Evolutionary conservation across 2,113 vertebrate genomes (phyloP).

Genomic region (Salvelinus namaycush): DNA sequence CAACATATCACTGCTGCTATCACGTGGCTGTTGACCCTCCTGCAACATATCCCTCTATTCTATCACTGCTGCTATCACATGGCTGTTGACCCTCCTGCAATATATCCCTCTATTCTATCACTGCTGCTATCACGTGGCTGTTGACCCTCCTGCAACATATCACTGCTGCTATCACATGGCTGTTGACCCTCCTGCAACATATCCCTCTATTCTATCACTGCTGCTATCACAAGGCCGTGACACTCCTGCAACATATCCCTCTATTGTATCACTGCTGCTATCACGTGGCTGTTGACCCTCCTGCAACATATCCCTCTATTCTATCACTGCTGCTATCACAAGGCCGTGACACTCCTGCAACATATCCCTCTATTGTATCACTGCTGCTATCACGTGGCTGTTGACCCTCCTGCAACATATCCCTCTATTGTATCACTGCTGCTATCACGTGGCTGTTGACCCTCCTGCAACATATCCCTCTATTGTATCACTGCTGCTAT

Average conservation of each 20-base stretch:
- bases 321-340: slow-evolving; percentile 39
- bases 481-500: not conserved
- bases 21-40: too few species aligned
- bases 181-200: too few species aligned
- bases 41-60: not conserved
- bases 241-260: not conserved
- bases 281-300: slow-evolving; percentile 2
- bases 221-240: too few species aligned
- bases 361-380: slow-evolving; percentile 38
- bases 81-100: slow-evolving; percentile 35
- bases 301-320: slow-evolving; percentile 46
- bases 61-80: slow-evolving; percentile 45
- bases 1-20: too few species aligned
- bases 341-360: slow-evolving; percentile 38
- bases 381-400: too few species aligned
- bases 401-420: too few species aligned
- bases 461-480: not conserved
- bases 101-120: slow-evolving; percentile 12
- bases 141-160: too few species aligned
- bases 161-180: too few species aligned
- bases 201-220: slow-evolving; percentile 5
- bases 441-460: too few species aligned
- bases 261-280: not conserved
- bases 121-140: slow-evolving; percentile 30
- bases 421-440: slow-evolving; percentile 5